These are phyloP conservation scores for Amphimallon solstitiale DNA, from an alignment of 2,888 invertebrate genomes.

Conservation along the genomic window DNA sequence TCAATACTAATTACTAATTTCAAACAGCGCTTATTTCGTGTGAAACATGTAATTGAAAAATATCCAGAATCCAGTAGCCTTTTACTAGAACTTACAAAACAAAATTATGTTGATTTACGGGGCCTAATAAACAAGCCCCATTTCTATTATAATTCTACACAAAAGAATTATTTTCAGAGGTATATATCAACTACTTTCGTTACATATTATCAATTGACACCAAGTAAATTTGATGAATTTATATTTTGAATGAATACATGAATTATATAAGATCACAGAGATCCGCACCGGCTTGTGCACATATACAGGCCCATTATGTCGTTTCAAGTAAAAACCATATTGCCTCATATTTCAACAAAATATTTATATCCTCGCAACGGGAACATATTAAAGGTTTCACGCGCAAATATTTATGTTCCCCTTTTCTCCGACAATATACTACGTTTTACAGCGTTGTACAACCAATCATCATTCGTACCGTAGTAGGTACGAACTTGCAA, in stretches of 20 bases:
- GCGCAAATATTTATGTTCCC: conserved; percentile 25
- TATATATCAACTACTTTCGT: too few species aligned
- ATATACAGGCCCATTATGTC: conserved; percentile 22
- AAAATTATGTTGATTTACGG: too few species aligned
- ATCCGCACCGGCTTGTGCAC: conserved; percentile 7
- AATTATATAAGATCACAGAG: background rate
- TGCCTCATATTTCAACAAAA: conserved; percentile 26
- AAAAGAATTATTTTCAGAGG: too few species aligned
- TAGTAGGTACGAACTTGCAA: conserved; percentile 1
- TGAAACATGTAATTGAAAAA: too few species aligned
- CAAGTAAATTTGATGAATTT: background rate
- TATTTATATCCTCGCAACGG: conserved; percentile 26
- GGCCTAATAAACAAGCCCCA: too few species aligned
- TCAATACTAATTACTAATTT: too few species aligned
- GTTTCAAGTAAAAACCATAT: conserved; percentile 23
- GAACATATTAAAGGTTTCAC: conserved; percentile 29
- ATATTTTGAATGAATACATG: background rate
- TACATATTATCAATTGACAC: too few species aligned
- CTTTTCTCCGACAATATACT: conserved; percentile 9
- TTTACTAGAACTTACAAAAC: too few species aligned
- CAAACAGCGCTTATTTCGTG: too few species aligned
- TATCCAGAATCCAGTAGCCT: too few species aligned
- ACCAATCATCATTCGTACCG: background rate
- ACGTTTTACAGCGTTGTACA: background rate
- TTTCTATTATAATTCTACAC: too few species aligned